Conservation (phyloP, 2,113 vertebrate species). For the Boulengeromyrus knoepffleri region DNA sequence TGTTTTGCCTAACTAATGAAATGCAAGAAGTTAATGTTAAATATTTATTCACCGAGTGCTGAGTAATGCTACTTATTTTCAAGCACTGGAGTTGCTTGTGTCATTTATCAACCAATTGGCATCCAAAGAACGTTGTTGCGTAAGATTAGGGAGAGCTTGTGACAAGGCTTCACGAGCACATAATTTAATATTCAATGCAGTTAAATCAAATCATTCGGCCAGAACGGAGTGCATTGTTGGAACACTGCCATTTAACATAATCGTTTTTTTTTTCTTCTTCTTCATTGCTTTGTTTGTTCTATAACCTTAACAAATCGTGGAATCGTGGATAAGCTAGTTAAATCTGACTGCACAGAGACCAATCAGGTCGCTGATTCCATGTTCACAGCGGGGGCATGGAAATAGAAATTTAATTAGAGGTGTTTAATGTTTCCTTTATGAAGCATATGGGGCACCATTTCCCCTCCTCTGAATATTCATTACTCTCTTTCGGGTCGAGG, state of each 20-base stretch:
- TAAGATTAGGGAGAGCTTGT: conserved; percentile 46
- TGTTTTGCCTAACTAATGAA: conserved; percentile 2
- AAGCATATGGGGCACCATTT: conserved; percentile 28
- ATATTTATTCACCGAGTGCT: conserved; percentile 26
- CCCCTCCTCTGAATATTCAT: conserved; percentile 37
- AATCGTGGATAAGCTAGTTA: background rate
- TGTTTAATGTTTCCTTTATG: conserved; percentile 36
- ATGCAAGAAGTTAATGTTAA: background rate
- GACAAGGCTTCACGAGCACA: conserved; percentile 31
- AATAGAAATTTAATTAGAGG: conserved; percentile 37
- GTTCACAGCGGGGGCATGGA: conserved; percentile 35
- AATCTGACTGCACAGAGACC: conserved; percentile 13
- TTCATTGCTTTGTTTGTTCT: conserved; percentile 17
- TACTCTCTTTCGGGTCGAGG: conserved; percentile 28
- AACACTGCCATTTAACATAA: conserved; percentile 16
- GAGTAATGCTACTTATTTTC: conserved; percentile 17
- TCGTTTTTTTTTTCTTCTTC: conserved; percentile 12
- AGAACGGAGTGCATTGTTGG: conserved; percentile 11
- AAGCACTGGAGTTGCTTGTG: conserved; percentile 25
- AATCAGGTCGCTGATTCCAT: conserved; percentile 17
- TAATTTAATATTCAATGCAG: conserved; percentile 46
- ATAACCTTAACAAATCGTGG: background rate
- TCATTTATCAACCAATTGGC: conserved; percentile 48
- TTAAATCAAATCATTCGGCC: conserved; percentile 47
- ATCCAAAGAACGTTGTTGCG: conserved; percentile 29